A percentile compares a stretch with the other conserved stretches of the same genome.
Conservation (phyloP, 2,888 invertebrate genomes). For the Hypsopygia costalis region DNA sequence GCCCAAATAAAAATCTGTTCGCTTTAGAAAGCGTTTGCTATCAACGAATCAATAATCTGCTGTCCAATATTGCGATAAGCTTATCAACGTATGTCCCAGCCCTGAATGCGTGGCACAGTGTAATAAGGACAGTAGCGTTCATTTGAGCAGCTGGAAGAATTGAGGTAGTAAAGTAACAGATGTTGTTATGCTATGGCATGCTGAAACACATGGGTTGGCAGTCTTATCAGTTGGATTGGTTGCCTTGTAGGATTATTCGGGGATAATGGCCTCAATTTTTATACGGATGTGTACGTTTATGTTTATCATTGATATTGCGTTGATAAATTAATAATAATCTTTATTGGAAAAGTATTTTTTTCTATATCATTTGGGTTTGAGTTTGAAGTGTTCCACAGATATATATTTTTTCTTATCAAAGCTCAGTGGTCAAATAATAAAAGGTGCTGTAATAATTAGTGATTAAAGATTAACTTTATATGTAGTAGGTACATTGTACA, state of each 20-base stretch:
- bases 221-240: conserved; percentile 33
- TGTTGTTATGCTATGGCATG: conserved; percentile 40
- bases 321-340: too few species aligned
- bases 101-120: conserved; percentile 50
- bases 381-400: background rate
- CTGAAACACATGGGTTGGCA: conserved; percentile 36
- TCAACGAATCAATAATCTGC: conserved; percentile 71
- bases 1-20: conserved; percentile 56
- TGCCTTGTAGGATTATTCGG: conserved; percentile 48
- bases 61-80: conserved; percentile 56
- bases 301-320: conserved; percentile 3
- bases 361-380: background rate
- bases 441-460: too few species aligned
- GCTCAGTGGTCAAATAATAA: too few species aligned
- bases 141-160: conserved; percentile 16
- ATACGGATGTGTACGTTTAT: conserved; percentile 9
- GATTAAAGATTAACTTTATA: too few species aligned
- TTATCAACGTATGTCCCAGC: conserved; percentile 39
- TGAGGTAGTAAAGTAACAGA: background rate
- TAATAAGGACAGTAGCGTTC: conserved; percentile 36
- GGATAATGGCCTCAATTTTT: conserved; percentile 51
- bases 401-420: background rate
- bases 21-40: conserved; percentile 52
- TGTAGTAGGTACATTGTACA: too few species aligned
- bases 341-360: too few species aligned